These are phyloP conservation scores for Myiopsitta monachus DNA, from an alignment of 2,113 vertebrate species.

Conservation along the genomic window DNA sequence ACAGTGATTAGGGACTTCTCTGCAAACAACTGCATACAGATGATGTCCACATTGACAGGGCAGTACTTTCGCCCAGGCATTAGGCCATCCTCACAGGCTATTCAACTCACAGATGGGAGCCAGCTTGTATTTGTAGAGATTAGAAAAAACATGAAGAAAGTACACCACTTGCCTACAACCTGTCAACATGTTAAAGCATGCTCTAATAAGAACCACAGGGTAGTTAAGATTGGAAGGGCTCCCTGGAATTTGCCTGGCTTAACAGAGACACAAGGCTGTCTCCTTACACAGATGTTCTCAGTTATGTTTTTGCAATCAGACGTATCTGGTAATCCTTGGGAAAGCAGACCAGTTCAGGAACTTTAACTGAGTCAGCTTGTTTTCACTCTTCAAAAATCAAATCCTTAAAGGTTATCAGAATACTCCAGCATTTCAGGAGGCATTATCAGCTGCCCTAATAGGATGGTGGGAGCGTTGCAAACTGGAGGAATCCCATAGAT, in stretches of 20 bases:
- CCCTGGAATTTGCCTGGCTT: background rate
- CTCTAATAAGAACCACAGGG: background rate
- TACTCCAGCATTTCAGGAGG: background rate
- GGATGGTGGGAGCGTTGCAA: background rate
- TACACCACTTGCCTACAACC: background rate
- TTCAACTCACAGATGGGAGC: background rate
- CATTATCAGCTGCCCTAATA: background rate
- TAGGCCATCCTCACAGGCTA: background rate
- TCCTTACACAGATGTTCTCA: background rate
- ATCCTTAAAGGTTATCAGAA: background rate
- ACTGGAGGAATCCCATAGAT: background rate
- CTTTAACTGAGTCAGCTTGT: background rate
- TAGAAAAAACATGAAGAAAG: background rate
- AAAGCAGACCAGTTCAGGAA: background rate
- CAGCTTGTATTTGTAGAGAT: background rate
- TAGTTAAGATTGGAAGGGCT: background rate
- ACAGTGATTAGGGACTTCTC: background rate
- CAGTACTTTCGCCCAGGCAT: background rate
- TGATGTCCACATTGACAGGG: background rate
- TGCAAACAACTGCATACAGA: background rate
- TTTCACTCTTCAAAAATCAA: background rate
- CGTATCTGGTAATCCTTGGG: too few species aligned
- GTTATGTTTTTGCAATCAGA: background rate
- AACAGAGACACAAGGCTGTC: background rate
- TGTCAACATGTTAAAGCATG: background rate